Evolutionary conservation across 53 echinoderm and acorn worm genomes (phyloP), one percentile per base, ranked within the genome.

Genomic region (Zoroaster sp.): DNA sequence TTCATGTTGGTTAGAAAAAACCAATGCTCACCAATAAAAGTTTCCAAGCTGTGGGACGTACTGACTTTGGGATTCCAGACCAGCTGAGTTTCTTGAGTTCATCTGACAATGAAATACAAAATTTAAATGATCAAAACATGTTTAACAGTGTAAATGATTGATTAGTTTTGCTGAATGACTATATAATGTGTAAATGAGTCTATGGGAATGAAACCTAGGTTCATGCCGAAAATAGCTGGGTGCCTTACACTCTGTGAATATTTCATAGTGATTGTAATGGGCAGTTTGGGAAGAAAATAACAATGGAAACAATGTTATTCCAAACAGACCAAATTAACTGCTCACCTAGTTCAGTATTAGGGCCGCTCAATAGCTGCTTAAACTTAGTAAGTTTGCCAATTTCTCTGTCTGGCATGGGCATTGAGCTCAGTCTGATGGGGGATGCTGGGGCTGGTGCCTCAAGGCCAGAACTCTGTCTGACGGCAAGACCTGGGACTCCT

Each of bases 31-130:
- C 98, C 79, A 94, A 83, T 43, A 98, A 51, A 34, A 98, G 75
- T 76, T 95, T 98, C 98, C 98, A 98, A 23, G 98, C 93, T 66
- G 85, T 92, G 18, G 98, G 93, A 66, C 98, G 94, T 33, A 98
- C 95, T 68, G 91, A 59, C 37, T 82, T 54, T 42, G 94, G 94
- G 69, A 98, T 94, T 81, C 98, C 98, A 59, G 92, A 92, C 98
- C 98, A 97, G 73, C 97, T 95, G 8, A 94, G 83, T 43, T 97
- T 97, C 72, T 93, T 88, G 52, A 97, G 82, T 46, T 94, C 90
- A 85, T 97, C 97, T 97, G 80, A n/a, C 88, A 87, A 52, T 6
- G 13, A 42, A 92, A n/a, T n/a, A n/a, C n/a, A n/a, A n/a, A n/a
- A n/a, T n/a, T n/a, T n/a, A n/a, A n/a, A n/a, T n/a, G n/a, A n/a